Evolutionary conservation across 2,797 vertebrate species (phyloP).

Genomic region (Falco concolor): DNA sequence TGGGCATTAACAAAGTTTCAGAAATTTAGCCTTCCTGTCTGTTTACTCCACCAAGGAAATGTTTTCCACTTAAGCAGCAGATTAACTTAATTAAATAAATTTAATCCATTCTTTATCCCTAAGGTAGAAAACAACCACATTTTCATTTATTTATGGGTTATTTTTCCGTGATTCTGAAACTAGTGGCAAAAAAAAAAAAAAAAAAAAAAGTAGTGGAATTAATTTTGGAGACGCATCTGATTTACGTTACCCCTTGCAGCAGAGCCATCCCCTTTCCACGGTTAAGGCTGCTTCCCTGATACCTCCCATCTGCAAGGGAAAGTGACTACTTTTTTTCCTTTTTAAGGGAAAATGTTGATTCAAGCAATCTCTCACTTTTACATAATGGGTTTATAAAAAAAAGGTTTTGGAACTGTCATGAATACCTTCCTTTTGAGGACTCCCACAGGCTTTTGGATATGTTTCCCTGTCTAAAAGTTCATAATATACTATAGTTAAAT

Average conservation of each 20-base stretch:
- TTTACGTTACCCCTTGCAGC: slow-evolving; percentile 40
- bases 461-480: neutral
- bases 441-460: neutral
- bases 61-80: slow-evolving; percentile 15
- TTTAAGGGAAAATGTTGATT: neutral
- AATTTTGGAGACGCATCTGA: slow-evolving; percentile 49
- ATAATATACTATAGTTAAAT: neutral
- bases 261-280: slow-evolving; percentile 21
- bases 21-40: neutral
- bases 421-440: neutral
- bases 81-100: slow-evolving; percentile 46
- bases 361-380: neutral
- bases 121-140: slow-evolving; percentile 4
- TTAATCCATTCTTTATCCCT: slow-evolving; percentile 15
- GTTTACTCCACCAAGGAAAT: neutral
- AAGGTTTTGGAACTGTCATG: neutral
- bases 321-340: neutral
- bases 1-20: neutral
- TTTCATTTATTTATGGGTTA: slow-evolving; percentile 33
- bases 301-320: slow-evolving; percentile 11
- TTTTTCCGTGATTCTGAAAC: slow-evolving; percentile 23
- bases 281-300: slow-evolving; percentile 4
- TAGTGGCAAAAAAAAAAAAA: neutral
- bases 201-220: neutral
- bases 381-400: neutral